These are phyloP conservation scores for Corbicula japonica DNA, from an alignment of 2,888 invertebrate species.

Conservation along the genomic window DNA sequence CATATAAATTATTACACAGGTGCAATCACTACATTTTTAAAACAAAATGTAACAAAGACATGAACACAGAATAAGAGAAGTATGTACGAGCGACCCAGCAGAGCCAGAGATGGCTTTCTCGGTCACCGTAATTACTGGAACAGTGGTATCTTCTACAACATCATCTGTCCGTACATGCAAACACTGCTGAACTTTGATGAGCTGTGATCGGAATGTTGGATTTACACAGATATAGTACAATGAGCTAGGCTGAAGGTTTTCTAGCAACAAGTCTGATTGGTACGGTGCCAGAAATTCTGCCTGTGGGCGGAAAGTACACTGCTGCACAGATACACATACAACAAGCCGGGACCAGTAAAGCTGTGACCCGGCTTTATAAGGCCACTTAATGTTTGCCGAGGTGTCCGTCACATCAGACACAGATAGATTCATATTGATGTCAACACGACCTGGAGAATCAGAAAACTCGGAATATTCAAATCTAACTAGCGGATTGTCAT, in stretches of 20 bases:
- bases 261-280: constrained; percentile 46
- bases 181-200: constrained; percentile 66
- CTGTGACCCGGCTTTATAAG: constrained; percentile 68
- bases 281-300: constrained; percentile 68
- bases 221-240: constrained; percentile 72
- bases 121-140: constrained; percentile 14
- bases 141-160: constrained; percentile 14
- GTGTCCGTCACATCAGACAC: constrained; percentile 49
- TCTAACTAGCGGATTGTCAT: constrained; percentile 64
- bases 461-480: constrained; percentile 58
- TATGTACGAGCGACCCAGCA: not conserved
- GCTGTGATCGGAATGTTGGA: constrained; percentile 64
- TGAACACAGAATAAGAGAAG: constrained; percentile 18
- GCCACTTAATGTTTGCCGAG: constrained; percentile 66
- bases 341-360: constrained; percentile 71
- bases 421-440: constrained; percentile 67
- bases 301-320: constrained; percentile 61
- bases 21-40: not conserved
- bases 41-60: constrained; percentile 3
- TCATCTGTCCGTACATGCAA: constrained; percentile 33
- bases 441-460: constrained; percentile 13
- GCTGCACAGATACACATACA: constrained; percentile 52
- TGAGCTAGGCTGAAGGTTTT: constrained; percentile 57
- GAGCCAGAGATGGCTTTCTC: constrained; percentile 21
- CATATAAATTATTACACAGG: too few relatives aligned